phyloP scores from a whole-genome alignment of 2,888 invertebrate species.

The Dryobota labecula region DNA sequence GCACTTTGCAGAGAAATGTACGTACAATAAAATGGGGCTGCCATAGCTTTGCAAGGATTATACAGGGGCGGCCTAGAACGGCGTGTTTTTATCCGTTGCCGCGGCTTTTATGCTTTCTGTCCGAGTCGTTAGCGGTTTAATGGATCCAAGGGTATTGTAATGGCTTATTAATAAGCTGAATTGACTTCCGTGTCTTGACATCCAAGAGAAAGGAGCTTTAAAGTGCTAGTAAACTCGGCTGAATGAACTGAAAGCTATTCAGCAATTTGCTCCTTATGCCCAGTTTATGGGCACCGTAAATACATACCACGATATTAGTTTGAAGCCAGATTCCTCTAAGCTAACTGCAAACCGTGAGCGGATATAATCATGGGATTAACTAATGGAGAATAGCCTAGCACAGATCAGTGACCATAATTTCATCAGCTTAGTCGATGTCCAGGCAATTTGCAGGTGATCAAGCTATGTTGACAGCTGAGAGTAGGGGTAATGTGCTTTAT shows the following conservation, averaged over 20 bases:
- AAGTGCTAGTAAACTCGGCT: not conserved
- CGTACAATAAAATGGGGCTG: slow-evolving; percentile 77
- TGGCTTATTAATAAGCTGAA: slow-evolving; percentile 53
- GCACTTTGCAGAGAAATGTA: slow-evolving; percentile 81
- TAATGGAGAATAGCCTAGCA: slow-evolving; percentile 24
- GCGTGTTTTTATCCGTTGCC: slow-evolving; percentile 61
- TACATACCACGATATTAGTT: slow-evolving; percentile 12
- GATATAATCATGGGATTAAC: slow-evolving; percentile 32
- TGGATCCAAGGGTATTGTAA: slow-evolving; percentile 50
- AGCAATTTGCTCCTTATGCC: not conserved
- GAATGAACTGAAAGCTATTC: not conserved
- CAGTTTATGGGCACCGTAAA: not conserved
- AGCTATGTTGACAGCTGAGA: not conserved
- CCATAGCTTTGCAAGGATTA: slow-evolving; percentile 75
- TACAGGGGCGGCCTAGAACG: slow-evolving; percentile 57
- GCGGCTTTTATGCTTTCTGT: slow-evolving; percentile 54
- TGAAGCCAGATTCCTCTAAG: slow-evolving; percentile 29
- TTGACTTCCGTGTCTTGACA: slow-evolving; percentile 25
- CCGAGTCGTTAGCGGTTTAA: slow-evolving; percentile 61
- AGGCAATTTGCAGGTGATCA: slow-evolving; percentile 21
- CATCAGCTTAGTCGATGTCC: slow-evolving; percentile 25
- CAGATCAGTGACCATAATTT: slow-evolving; percentile 34
- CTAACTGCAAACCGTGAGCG: slow-evolving; percentile 9
- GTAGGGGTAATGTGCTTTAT: not conserved
- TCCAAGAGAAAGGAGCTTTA: not conserved